Evolutionary conservation across 2,888 invertebrate species (phyloP).

Genomic region (Fragum sueziense): DNA sequence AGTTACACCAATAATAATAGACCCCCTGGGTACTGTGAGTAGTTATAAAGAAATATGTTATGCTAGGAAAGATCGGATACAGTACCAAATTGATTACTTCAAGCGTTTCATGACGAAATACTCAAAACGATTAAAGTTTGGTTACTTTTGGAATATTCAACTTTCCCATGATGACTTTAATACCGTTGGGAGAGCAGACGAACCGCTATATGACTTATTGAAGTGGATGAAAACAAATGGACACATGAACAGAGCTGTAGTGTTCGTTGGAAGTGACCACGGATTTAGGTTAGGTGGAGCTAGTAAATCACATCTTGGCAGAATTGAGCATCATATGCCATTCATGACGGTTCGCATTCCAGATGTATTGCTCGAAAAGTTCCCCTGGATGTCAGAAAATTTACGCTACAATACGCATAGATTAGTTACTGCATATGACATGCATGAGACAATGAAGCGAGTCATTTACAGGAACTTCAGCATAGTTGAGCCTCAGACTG

Average conservation of each 20-base stretch:
- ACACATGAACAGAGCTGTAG: conserved; percentile 66
- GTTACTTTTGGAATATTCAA: neutral
- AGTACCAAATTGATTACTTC: conserved; percentile 85
- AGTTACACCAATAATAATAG: conserved; percentile 62
- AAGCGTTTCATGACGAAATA: conserved; percentile 82
- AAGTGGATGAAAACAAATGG: neutral
- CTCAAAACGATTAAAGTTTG: neutral
- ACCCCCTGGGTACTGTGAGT: conserved; percentile 18
- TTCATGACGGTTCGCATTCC: conserved; percentile 90
- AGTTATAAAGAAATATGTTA: no score
- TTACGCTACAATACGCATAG: conserved; percentile 86
- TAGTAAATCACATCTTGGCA: conserved; percentile 87
- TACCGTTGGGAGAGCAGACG: neutral
- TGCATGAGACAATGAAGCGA: conserved; percentile 90
- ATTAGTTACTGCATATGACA: conserved; percentile 91
- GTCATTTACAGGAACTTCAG: conserved; percentile 79
- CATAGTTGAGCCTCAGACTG: neutral
- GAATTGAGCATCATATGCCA: conserved; percentile 92
- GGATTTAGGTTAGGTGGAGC: conserved; percentile 83
- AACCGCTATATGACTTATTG: neutral
- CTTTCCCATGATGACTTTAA: neutral
- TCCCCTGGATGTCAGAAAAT: conserved; percentile 86
- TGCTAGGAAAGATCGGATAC: conserved; percentile 88
- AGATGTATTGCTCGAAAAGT: conserved; percentile 86
- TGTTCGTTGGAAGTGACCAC: conserved; percentile 89